Evolutionary conservation across 1,140 invertebrate species (phyloP).

Genomic region (Eufriesea mexicana): DNA sequence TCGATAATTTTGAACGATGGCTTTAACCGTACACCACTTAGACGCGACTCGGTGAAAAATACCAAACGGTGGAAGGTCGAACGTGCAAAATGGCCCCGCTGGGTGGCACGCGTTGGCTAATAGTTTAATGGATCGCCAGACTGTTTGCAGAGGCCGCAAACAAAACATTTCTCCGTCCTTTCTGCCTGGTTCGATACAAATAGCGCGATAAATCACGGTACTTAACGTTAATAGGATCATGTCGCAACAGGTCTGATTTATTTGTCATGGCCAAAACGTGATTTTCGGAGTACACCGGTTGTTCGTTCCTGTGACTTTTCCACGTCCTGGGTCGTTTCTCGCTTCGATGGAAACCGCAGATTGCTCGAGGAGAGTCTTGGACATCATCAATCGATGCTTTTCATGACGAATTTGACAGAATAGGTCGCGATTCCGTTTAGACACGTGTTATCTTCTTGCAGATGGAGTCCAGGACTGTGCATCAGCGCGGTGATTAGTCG

Average conservation of each 20-base stretch:
- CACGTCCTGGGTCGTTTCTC: not conserved
- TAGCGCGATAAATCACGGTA: constrained; percentile 29
- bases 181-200: constrained; percentile 14
- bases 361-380: not conserved
- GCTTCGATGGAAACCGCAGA: not conserved
- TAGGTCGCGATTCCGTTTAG: no score
- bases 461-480: no score
- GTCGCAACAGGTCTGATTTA: constrained; percentile 48
- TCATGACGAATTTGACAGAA: no score
- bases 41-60: not conserved
- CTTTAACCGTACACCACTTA: not conserved
- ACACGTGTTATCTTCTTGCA: no score
- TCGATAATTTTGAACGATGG: constrained; percentile 2
- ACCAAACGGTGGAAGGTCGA: not conserved
- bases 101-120: not conserved
- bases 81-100: not conserved
- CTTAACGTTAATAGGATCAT: constrained; percentile 49
- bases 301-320: not conserved
- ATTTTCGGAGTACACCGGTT: constrained; percentile 5
- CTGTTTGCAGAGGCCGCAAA: constrained; percentile 24
- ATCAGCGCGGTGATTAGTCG: no score
- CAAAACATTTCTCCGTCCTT: constrained; percentile 29
- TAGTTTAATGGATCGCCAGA: constrained; percentile 32
- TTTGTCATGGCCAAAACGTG: constrained; percentile 13
- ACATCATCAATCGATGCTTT: not conserved